These are phyloP conservation scores for Drosophila kohkoa DNA, from an alignment of 1,140 invertebrate species.

Conservation along the genomic window DNA sequence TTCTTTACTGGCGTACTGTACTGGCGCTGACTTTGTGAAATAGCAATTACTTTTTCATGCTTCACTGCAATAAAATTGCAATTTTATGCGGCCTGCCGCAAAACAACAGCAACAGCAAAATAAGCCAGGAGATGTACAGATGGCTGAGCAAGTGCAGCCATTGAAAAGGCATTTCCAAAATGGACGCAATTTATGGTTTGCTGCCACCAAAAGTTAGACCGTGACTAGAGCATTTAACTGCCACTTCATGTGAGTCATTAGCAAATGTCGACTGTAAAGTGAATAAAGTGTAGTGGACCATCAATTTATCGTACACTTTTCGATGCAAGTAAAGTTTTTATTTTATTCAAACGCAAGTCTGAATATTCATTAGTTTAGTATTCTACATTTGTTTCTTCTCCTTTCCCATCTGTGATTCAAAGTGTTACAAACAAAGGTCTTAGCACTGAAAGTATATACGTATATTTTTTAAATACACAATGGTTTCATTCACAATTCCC, in stretches of 20 bases:
- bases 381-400: conserved; percentile 27
- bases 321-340: conserved; percentile 18
- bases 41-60: conserved; percentile 83
- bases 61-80: conserved; percentile 83
- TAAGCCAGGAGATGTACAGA: conserved; percentile 20
- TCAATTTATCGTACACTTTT: not conserved
- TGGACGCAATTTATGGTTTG: conserved; percentile 58
- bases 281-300: conserved; percentile 5
- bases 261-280: conserved; percentile 16
- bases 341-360: conserved; percentile 15
- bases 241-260: conserved; percentile 36
- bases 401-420: conserved; percentile 1
- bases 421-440: conserved; percentile 59
- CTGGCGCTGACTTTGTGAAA: conserved; percentile 68
- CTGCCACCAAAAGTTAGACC: conserved; percentile 39
- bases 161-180: conserved; percentile 79
- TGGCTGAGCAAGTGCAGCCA: conserved; percentile 70
- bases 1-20: no score
- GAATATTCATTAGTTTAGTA: conserved; percentile 48
- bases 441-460: conserved; percentile 49
- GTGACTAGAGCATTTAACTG: conserved; percentile 41
- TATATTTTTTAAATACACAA: conserved; percentile 50
- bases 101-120: conserved; percentile 53
- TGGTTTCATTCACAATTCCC: conserved; percentile 2
- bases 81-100: conserved; percentile 80